Conservation (phyloP, 1,140 invertebrate species). For the Bombus vancouverensis region DNA sequence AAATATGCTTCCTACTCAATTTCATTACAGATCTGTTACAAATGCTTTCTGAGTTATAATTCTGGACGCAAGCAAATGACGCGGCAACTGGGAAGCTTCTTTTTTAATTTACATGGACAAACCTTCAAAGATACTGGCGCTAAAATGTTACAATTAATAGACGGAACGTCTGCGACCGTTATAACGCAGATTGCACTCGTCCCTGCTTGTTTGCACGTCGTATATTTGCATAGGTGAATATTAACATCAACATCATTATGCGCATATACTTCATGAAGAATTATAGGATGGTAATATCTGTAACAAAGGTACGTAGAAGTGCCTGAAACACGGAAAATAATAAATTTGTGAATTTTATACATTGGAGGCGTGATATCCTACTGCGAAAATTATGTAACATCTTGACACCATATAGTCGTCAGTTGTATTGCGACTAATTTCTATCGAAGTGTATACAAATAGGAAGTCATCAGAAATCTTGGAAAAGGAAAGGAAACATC, state of each 20-base stretch:
- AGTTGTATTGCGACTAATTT: too few species aligned
- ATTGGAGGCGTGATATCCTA: neutral
- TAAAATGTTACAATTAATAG: conserved; percentile 17
- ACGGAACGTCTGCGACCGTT: neutral
- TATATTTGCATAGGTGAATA: conserved; percentile 2
- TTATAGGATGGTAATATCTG: neutral
- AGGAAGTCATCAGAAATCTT: too few species aligned
- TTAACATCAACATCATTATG: neutral
- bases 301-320: neutral
- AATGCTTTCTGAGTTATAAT: neutral
- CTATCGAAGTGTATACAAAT: too few species aligned
- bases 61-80: neutral
- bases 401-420: too few species aligned
- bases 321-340: neutral
- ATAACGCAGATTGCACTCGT: conserved; percentile 1
- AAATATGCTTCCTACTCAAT: neutral
- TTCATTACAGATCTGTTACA: neutral
- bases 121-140: neutral
- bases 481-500: neutral
- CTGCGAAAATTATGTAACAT: too few species aligned
- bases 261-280: neutral
- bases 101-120: conserved; percentile 3
- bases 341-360: neutral
- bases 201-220: neutral
- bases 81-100: too few species aligned